phyloP scores from a whole-genome alignment of 2,797 vertebrate species.

The Danio choprae region DNA sequence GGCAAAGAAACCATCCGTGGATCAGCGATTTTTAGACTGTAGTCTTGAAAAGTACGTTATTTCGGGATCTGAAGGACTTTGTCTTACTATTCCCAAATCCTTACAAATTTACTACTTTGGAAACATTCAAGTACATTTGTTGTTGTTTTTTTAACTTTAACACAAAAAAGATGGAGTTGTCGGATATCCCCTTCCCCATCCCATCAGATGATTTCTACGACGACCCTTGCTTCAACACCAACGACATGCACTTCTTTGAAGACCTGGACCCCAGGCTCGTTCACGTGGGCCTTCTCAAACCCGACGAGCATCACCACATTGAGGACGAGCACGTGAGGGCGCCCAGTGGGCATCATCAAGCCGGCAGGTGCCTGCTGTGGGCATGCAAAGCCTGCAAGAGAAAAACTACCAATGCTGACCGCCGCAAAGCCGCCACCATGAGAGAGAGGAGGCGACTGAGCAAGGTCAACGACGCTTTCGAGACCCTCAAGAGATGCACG shows the following conservation, averaged over 20 bases:
- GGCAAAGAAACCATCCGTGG: constrained; percentile 13
- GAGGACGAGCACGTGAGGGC: constrained; percentile 93
- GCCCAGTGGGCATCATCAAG: constrained; percentile 88
- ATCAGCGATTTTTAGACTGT: neutral
- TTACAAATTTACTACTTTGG: neutral
- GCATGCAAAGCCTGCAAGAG: constrained; percentile 97
- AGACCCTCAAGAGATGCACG: constrained; percentile 97
- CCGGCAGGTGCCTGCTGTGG: constrained; percentile 95
- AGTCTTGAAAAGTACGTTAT: neutral
- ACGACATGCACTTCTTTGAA: constrained; percentile 97
- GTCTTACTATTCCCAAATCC: constrained; percentile 20
- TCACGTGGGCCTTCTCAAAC: constrained; percentile 89
- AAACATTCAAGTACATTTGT: neutral
- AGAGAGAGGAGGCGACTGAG: constrained; percentile 91
- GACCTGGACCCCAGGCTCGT: constrained; percentile 95
- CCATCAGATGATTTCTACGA: constrained; percentile 92
- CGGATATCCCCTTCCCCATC: constrained; percentile 92
- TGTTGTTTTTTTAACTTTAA: neutral
- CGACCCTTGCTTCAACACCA: constrained; percentile 94
- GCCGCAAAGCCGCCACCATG: constrained; percentile 95
- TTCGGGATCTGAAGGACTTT: constrained; percentile 28
- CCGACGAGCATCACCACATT: constrained; percentile 82
- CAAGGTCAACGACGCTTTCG: constrained; percentile 97
- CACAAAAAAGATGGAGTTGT: constrained; percentile 81
- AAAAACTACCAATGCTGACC: constrained; percentile 95